Base-by-base conservation (phyloP, 2,113 vertebrate species). In the Gulo gulo region DNA sequence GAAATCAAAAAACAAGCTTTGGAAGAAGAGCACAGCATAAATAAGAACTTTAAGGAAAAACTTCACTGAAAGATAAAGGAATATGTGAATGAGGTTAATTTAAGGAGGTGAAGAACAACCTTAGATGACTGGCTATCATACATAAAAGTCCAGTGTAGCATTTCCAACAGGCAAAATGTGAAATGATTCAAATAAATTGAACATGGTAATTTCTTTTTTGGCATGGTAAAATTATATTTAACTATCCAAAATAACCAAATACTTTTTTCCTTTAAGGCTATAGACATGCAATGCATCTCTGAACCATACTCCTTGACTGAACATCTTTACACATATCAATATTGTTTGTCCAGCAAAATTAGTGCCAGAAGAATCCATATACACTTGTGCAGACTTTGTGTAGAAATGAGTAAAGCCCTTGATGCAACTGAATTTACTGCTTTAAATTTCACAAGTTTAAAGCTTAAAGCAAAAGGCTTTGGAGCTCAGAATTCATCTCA, bases 391-490 rank as follows among this genome's bases (percentile, higher is more conserved):
- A 4, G 45, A 83, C 63, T 79, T 55, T 74, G 80, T 55, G 42
- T 31, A 89, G 80, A 63, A 76, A 67, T 10, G 24, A 26, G 47
- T 16, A 34, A 82, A 23, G 3, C 20, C 23, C 9, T 24, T 13
- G 16, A 85, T 9, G 82, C 29, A 94, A n/a, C 20, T 34, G 14
- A 63, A 87, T 31, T 69, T 9, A 67, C 50, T 29, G 6, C 13
- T 83, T 83, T 42, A 88, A 83, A 88, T 39, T 88, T 83, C 88
- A 42, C 13, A 81, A 23, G 4, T 73, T 63, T 74, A 39, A 93
- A 93, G 29, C 78, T 88, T 63, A 39, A 92, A 90, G 88, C 42
- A 92, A 78, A 78, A 92, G 23, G 57, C 16, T 94, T 80, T 61
- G 21, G 45, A 78, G 71, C 39, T 76, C 65, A 47, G 31, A 97